These are phyloP conservation scores for Hippasteria phrygiana DNA, from an alignment of 53 echinoderm and acorn worm species.

Conservation along the genomic window DNA sequence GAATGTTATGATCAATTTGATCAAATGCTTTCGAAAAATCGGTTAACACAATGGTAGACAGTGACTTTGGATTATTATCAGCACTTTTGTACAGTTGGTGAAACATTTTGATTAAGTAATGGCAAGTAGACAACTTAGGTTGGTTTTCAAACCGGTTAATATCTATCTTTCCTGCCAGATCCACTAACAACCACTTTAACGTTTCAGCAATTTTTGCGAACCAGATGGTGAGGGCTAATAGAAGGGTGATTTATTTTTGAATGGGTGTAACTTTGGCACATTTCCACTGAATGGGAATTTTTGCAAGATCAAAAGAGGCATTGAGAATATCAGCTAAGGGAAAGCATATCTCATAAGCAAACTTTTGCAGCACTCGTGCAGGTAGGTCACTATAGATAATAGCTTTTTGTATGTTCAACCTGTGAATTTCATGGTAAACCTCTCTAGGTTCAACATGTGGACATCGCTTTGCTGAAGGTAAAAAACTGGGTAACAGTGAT, in stretches of 20 bases:
- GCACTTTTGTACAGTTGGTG: constrained; percentile 1
- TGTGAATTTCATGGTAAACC: too few relatives aligned
- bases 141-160: constrained; percentile 8
- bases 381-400: neutral
- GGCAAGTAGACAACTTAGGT: constrained; percentile 10
- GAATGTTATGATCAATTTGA: neutral
- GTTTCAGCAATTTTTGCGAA: constrained; percentile 28
- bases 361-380: constrained; percentile 9
- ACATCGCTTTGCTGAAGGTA: too few relatives aligned
- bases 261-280: constrained; percentile 4
- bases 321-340: too few relatives aligned
- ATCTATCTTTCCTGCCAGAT: constrained; percentile 18
- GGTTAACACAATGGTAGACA: constrained; percentile 15
- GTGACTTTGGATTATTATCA: constrained; percentile 14
- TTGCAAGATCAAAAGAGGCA: constrained; percentile 4
- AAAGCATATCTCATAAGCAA: constrained; percentile 35
- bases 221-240: constrained; percentile 10
- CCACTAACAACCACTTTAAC: constrained; percentile 22
- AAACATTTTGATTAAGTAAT: constrained; percentile 22
- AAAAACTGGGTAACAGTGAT: too few relatives aligned
- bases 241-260: neutral
- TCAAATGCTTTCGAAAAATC: constrained; percentile 34
- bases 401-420: too few relatives aligned
- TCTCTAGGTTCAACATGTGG: too few relatives aligned
- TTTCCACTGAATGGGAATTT: constrained; percentile 2